Evolutionary conservation across 2,797 vertebrate genomes (phyloP).

Genomic region (Austrolebias charrua): DNA sequence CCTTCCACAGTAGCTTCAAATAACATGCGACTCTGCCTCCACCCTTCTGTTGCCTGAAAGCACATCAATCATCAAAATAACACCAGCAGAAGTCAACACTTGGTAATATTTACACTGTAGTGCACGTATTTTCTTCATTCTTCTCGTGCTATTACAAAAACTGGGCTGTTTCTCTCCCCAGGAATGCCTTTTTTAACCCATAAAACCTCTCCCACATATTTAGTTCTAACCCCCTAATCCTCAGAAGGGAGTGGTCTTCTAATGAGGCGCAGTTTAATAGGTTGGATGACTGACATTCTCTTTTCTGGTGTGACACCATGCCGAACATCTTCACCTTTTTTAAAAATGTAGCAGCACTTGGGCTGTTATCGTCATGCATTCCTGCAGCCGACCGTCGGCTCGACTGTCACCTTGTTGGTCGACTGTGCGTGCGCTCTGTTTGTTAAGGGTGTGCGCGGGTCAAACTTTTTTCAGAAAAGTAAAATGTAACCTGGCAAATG

Average conservation of each 20-base stretch:
- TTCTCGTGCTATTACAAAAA: not conserved
- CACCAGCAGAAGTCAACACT: not conserved
- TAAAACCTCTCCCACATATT: not conserved
- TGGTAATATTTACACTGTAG: not conserved
- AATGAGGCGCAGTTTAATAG: constrained; percentile 4
- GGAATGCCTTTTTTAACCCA: not conserved
- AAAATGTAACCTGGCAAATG: constrained; percentile 30
- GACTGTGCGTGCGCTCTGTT: constrained; percentile 32
- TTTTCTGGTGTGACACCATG: constrained; percentile 54
- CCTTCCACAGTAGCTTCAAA: too few species aligned
- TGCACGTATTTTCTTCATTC: not conserved
- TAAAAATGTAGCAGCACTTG: too few species aligned
- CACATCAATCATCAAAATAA: not conserved
- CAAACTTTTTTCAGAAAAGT: constrained; percentile 34
- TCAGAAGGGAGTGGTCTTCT: constrained; percentile 4
- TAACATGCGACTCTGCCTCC: too few species aligned
- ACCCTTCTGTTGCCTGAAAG: not conserved
- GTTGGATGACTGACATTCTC: constrained; percentile 54
- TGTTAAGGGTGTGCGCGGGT: constrained; percentile 28
- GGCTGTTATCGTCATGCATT: constrained; percentile 32
- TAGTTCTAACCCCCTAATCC: not conserved
- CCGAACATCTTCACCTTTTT: constrained; percentile 37
- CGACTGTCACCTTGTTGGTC: constrained; percentile 1
- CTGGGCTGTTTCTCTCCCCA: not conserved
- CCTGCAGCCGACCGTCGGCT: not conserved